These are phyloP conservation scores for Rallus crepitans DNA, from an alignment of 2,797 vertebrate species.

Conservation along the genomic window DNA sequence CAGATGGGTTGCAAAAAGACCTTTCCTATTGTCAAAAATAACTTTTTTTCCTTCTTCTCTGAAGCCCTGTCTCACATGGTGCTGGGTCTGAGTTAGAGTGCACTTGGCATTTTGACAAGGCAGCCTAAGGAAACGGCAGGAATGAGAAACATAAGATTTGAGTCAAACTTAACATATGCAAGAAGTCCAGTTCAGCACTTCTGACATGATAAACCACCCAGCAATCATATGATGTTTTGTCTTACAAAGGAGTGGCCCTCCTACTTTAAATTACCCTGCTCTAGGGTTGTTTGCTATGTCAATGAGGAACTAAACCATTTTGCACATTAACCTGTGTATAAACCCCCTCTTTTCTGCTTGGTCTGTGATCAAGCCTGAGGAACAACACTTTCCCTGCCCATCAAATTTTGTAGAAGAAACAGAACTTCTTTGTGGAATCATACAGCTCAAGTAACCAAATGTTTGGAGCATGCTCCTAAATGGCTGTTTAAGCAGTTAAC, in stretches of 20 bases:
- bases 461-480: not conserved
- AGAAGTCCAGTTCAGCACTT: not conserved
- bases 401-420: not conserved
- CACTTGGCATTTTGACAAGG: constrained; percentile 7
- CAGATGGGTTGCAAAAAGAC: not conserved
- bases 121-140: not conserved
- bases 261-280: not conserved
- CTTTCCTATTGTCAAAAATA: not conserved
- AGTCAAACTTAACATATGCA: not conserved
- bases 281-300: not conserved
- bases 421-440: not conserved
- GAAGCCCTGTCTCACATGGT: not conserved
- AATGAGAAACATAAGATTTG: constrained; percentile 1
- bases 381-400: not conserved
- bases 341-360: not conserved
- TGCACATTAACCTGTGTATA: not conserved
- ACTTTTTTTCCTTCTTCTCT: not conserved
- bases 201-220: not conserved
- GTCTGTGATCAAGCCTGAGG: not conserved
- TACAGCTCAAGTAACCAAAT: not conserved
- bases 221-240: not conserved
- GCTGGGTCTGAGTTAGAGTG: not conserved
- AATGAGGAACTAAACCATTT: not conserved
- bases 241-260: not conserved
- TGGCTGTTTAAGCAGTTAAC: not conserved